phyloP scores from a whole-genome alignment of 2,797 vertebrate genomes.

The Muscicapa comitata region DNA sequence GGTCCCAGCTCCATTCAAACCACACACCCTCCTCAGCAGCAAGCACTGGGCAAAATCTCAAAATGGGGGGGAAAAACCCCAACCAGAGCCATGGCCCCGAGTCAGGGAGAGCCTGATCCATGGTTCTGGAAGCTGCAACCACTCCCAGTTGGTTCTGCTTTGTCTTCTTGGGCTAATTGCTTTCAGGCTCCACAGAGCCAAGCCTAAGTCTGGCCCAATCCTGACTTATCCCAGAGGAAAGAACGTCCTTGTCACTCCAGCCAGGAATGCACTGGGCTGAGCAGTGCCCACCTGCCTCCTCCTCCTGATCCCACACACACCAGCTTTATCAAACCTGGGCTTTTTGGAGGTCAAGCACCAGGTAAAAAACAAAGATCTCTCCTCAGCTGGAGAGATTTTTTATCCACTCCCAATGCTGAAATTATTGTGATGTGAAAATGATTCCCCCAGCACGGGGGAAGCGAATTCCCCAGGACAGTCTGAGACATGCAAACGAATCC shows the following conservation, averaged over 20 bases:
- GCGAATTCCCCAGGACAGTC: background rate
- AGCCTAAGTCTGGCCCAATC: background rate
- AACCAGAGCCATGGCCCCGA: background rate
- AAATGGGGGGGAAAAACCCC: background rate
- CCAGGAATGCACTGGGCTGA: background rate
- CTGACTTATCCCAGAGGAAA: background rate
- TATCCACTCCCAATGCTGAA: rapidly evolving
- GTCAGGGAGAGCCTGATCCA: background rate
- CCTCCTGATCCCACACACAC: background rate
- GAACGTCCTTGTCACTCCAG: background rate
- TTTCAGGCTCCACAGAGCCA: background rate
- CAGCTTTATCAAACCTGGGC: rapidly evolving
- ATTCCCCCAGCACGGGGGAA: background rate
- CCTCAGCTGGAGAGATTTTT: background rate
- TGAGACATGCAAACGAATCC: constrained; percentile 2
- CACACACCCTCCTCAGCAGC: background rate
- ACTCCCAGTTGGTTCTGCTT: background rate
- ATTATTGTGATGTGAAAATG: background rate
- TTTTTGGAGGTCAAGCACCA: background rate
- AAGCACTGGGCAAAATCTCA: background rate
- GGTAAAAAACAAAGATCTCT: background rate
- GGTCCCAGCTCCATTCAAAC: background rate
- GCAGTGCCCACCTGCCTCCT: background rate
- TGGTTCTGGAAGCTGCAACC: background rate
- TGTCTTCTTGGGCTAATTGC: constrained; percentile 20